These are phyloP conservation scores for Hylaeus volcanicus DNA, from an alignment of 1,140 invertebrate genomes.

Conservation along the genomic window DNA sequence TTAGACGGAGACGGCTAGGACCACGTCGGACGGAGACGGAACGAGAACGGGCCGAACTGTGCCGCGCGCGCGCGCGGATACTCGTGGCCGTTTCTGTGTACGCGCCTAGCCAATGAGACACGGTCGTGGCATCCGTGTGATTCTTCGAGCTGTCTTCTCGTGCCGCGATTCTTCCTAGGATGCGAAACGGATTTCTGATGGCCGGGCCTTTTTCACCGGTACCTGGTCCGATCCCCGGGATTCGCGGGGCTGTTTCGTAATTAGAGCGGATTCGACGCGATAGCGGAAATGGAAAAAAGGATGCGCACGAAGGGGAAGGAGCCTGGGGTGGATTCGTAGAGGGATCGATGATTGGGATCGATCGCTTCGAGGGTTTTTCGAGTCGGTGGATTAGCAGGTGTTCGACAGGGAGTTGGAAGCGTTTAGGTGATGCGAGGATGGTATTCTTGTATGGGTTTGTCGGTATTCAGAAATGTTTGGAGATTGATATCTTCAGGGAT, in stretches of 20 bases:
- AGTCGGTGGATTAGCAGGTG: no score
- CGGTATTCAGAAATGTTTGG: no score
- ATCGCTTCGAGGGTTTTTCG: no score
- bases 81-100: constrained; percentile 8
- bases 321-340: neutral
- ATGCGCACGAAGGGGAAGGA: no score
- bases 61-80: constrained; percentile 5
- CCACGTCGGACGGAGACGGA: neutral
- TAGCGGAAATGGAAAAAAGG: neutral
- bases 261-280: neutral
- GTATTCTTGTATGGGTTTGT: no score
- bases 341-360: neutral
- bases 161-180: neutral
- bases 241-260: neutral
- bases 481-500: neutral
- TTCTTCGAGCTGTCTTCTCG: constrained; percentile 9
- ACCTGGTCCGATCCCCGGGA: neutral
- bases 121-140: constrained; percentile 12
- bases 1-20: neutral
- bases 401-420: no score
- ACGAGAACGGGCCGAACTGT: constrained; percentile 39
- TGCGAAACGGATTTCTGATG: constrained; percentile 27
- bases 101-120: constrained; percentile 3
- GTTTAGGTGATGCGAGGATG: no score
- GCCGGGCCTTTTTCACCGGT: neutral